A percentile compares a stretch with the other conserved stretches of the same genome.
phyloP scores from a whole-genome alignment of 2,888 invertebrate genomes.

The Leucania comma region DNA sequence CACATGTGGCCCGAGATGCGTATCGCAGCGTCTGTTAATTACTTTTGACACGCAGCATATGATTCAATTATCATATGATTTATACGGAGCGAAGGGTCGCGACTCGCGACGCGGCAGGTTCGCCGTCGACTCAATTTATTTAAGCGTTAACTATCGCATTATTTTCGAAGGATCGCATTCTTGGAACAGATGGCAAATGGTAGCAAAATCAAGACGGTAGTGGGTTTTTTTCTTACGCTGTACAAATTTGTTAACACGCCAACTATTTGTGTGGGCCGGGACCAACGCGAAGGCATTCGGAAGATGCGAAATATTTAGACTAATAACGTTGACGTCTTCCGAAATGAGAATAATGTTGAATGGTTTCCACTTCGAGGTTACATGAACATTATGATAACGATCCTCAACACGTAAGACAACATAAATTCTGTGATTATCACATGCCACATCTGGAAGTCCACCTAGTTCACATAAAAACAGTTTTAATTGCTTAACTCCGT shows the following conservation, averaged over 20 bases:
- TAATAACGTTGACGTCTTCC: slow-evolving; percentile 29
- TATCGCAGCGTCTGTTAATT: slow-evolving; percentile 90
- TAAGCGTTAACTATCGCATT: slow-evolving; percentile 87
- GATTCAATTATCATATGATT: slow-evolving; percentile 91
- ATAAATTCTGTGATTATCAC: slow-evolving; percentile 84
- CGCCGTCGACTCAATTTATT: slow-evolving; percentile 77
- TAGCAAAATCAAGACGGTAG: slow-evolving; percentile 83
- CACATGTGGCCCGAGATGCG: slow-evolving; percentile 89
- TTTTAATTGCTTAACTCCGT: slow-evolving; percentile 88
- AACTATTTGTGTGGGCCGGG: slow-evolving; percentile 82
- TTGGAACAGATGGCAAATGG: slow-evolving; percentile 81
- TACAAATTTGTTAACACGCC: slow-evolving; percentile 76
- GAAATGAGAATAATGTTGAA: slow-evolving; percentile 45
- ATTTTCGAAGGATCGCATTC: slow-evolving; percentile 82
- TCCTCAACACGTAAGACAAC: slow-evolving; percentile 75
- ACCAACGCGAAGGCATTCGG: slow-evolving; percentile 56
- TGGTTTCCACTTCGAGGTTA: slow-evolving; percentile 10
- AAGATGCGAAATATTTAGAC: slow-evolving; percentile 53
- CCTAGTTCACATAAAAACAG: slow-evolving; percentile 82
- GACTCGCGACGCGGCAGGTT: slow-evolving; percentile 72
- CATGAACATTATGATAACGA: slow-evolving; percentile 60
- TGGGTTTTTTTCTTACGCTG: slow-evolving; percentile 69
- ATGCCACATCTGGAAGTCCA: slow-evolving; percentile 80
- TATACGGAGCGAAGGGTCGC: slow-evolving; percentile 82
- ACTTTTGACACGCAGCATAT: slow-evolving; percentile 90